Conservation (phyloP, 1,140 invertebrate species). For the roundworm (Caenorhabditis elegans) region WBcel235 BX284605.5:9166001-9166500, state of each 20-base stretch:
- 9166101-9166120: conserved; percentile 24
- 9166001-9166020: neutral
- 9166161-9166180: neutral
- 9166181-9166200: neutral
- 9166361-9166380: conserved; percentile 33
- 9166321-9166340: neutral
- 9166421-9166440: neutral
- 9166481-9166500: neutral
- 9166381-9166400: neutral
- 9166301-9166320: conserved; percentile 30
- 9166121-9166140: conserved; percentile 6
- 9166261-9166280: conserved; percentile 25
- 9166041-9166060: neutral
- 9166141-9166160: conserved; percentile 24
- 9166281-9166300: conserved; percentile 28
- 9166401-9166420: neutral
- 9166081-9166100: neutral
- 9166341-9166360: conserved; percentile 10
- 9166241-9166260: conserved; percentile 32
- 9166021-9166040: neutral
- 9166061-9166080: conserved; percentile 33
- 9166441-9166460: neutral
- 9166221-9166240: conserved; percentile 21
- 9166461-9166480: conserved; percentile 23
- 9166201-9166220: neutral